Percentiles rank a stretch among this genome's conserved stretches.
phyloP scores from a whole-genome alignment of 2,113 vertebrate genomes.

The Osmerus mordax region DNA sequence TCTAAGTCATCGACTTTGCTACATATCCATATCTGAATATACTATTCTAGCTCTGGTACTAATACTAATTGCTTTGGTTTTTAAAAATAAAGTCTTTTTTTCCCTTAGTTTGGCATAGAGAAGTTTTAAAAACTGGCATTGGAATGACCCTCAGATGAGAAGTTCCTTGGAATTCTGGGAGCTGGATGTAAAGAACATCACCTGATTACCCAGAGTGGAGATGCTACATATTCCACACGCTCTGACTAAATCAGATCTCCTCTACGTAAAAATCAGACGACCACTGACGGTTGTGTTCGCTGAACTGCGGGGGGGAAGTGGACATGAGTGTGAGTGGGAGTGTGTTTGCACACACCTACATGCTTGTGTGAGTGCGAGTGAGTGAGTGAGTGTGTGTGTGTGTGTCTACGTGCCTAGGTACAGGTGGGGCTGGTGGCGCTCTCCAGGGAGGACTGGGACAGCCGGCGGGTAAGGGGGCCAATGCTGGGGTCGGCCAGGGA shows the following conservation, averaged over 20 bases:
- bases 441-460: slow-evolving; percentile 97
- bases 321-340: slow-evolving; percentile 6
- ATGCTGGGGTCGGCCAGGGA: slow-evolving; percentile 94
- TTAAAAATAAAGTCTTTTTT: slow-evolving; percentile 68
- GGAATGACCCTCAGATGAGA: slow-evolving; percentile 31
- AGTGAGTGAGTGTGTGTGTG: slow-evolving; percentile 1
- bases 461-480: slow-evolving; percentile 87
- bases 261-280: slow-evolving; percentile 21
- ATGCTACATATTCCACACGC: slow-evolving; percentile 66
- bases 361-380: not conserved
- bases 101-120: slow-evolving; percentile 76
- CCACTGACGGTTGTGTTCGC: not conserved
- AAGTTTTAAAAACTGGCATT: slow-evolving; percentile 64
- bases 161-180: slow-evolving; percentile 36
- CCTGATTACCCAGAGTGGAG: slow-evolving; percentile 33
- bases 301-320: slow-evolving; percentile 14
- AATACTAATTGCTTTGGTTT: slow-evolving; percentile 79
- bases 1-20: slow-evolving; percentile 78
- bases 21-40: slow-evolving; percentile 73
- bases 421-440: slow-evolving; percentile 95
- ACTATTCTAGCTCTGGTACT: slow-evolving; percentile 52
- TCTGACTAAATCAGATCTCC: slow-evolving; percentile 31
- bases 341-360: slow-evolving; percentile 19
- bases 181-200: slow-evolving; percentile 36
- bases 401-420: slow-evolving; percentile 68